Conservation (phyloP, 2,113 vertebrate genomes). For the Sterna hirundo region DNA sequence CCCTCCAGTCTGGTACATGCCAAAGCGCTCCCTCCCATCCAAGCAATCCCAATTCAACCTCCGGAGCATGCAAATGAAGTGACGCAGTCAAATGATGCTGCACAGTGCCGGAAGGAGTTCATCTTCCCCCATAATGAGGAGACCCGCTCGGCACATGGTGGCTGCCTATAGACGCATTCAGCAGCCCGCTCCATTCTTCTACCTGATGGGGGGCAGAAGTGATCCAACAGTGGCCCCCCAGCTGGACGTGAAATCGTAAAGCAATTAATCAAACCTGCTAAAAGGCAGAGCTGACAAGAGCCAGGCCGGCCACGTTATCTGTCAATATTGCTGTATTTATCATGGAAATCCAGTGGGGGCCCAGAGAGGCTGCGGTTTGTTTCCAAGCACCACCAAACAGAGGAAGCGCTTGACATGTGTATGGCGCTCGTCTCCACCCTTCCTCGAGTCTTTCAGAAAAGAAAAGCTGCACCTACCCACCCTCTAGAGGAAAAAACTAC, state of each 20-base stretch:
- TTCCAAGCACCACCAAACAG: slow-evolving; percentile 66
- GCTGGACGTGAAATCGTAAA: slow-evolving; percentile 94
- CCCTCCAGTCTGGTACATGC: neutral
- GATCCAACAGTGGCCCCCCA: slow-evolving; percentile 67
- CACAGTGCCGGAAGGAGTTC: slow-evolving; percentile 40
- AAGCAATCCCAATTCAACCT: neutral
- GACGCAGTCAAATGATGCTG: neutral
- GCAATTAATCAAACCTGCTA: slow-evolving; percentile 95
- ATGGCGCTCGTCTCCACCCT: slow-evolving; percentile 61
- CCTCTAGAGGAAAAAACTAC: neutral
- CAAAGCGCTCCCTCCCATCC: neutral
- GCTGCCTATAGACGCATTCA: slow-evolving; percentile 66
- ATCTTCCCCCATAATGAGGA: slow-evolving; percentile 54
- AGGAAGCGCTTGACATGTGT: slow-evolving; percentile 73
- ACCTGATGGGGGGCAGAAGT: slow-evolving; percentile 74
- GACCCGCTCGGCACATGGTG: slow-evolving; percentile 79
- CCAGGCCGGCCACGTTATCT: slow-evolving; percentile 79
- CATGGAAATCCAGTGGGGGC: slow-evolving; percentile 90
- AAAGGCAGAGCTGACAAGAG: slow-evolving; percentile 89
- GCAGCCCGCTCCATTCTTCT: slow-evolving; percentile 72
- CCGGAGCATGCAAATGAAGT: neutral
- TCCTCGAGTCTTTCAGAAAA: neutral
- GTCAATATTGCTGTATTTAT: slow-evolving; percentile 85
- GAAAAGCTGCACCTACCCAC: slow-evolving; percentile 49
- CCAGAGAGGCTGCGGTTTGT: slow-evolving; percentile 67